Conservation (phyloP, 2,888 invertebrate species). For the Drosophila eohydei region DNA sequence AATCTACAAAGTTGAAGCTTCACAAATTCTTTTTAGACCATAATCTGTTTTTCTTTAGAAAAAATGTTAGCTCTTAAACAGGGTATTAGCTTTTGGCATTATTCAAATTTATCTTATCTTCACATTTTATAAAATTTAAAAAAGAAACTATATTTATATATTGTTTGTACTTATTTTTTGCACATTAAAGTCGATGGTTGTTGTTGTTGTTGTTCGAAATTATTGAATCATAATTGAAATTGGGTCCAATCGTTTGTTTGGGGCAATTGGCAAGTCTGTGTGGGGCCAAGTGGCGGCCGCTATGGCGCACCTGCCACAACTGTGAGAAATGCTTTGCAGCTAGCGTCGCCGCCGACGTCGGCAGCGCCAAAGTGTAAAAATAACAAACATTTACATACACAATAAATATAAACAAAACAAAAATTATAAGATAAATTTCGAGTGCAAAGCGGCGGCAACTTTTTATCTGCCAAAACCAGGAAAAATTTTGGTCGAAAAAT, state of each 20-base stretch:
- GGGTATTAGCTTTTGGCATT: neutral
- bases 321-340: slow-evolving; percentile 27
- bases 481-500: neutral
- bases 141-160: neutral
- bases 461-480: slow-evolving; percentile 60
- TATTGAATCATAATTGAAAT: slow-evolving; percentile 55
- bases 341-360: neutral
- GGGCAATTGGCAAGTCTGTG: slow-evolving; percentile 18
- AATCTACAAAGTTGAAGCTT: too few relatives aligned
- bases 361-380: slow-evolving; percentile 64
- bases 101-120: neutral
- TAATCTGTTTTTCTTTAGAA: neutral
- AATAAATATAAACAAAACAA: slow-evolving; percentile 36
- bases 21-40: neutral
- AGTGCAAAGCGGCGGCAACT: slow-evolving; percentile 32
- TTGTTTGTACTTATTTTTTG: slow-evolving; percentile 12
- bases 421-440: slow-evolving; percentile 64
- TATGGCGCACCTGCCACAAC: slow-evolving; percentile 69
- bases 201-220: slow-evolving; percentile 38
- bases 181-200: neutral
- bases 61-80: too few relatives aligned
- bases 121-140: neutral
- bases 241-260: slow-evolving; percentile 18
- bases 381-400: slow-evolving; percentile 60
- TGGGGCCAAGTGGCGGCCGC: slow-evolving; percentile 56